A percentile compares a stretch with the other conserved stretches of the same genome.
phyloP scores from a whole-genome alignment of 2,797 vertebrate genomes.

The Melanogrammus aeglefinus region DNA sequence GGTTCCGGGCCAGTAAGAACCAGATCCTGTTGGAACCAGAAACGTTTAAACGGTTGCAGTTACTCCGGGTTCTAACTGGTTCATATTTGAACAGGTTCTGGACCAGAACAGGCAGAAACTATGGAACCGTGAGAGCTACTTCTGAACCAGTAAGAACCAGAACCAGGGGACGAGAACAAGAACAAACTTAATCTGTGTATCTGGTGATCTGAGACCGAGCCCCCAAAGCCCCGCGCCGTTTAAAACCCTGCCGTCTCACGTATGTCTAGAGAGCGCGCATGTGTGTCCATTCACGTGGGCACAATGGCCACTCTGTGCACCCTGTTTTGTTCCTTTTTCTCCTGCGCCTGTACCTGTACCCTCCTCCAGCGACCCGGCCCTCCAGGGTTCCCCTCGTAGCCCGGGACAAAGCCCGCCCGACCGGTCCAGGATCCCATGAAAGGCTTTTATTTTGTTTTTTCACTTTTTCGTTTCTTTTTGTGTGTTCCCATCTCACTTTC shows the following conservation, averaged over 20 bases:
- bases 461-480: constrained; percentile 13
- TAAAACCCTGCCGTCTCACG: constrained; percentile 48
- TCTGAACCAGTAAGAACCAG: too few relatives aligned
- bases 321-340: constrained; percentile 70
- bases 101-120: too few relatives aligned
- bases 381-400: constrained; percentile 46
- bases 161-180: too few relatives aligned
- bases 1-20: too few relatives aligned
- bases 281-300: constrained; percentile 54
- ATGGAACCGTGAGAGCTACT: too few relatives aligned
- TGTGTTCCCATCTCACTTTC: constrained; percentile 54
- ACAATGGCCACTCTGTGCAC: constrained; percentile 51
- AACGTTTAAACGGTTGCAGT: too few relatives aligned
- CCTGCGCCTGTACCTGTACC: constrained; percentile 60
- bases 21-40: too few relatives aligned
- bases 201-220: constrained; percentile 49
- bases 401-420: constrained; percentile 60
- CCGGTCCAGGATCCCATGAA: constrained; percentile 52
- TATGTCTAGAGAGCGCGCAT: constrained; percentile 53
- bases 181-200: constrained; percentile 26
- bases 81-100: too few relatives aligned
- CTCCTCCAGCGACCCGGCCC: constrained; percentile 39
- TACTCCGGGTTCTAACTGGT: too few relatives aligned
- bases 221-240: constrained; percentile 20
- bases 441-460: constrained; percentile 32